These are phyloP conservation scores for Choloepus didactylus DNA, from an alignment of 2,797 vertebrate species.

Conservation along the genomic window DNA sequence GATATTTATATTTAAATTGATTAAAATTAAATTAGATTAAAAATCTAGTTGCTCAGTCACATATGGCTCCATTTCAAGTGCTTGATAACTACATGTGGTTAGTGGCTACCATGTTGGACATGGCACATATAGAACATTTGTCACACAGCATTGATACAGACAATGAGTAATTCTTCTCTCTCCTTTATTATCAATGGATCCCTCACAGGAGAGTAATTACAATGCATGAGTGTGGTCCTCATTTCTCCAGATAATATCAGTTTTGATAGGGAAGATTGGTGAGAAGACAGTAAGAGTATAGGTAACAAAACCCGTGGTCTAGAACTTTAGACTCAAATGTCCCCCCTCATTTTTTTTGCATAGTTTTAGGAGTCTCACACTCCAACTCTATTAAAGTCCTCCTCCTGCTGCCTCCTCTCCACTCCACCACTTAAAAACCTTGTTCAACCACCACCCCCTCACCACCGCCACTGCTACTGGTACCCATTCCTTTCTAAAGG, in stretches of 20 bases:
- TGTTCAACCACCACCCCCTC: not conserved
- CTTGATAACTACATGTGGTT: not conserved
- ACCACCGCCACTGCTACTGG: not conserved
- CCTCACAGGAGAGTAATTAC: not conserved
- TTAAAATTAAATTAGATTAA: not conserved
- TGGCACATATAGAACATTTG: not conserved
- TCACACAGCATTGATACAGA: not conserved
- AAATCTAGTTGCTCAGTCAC: not conserved
- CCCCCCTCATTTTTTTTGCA: not conserved
- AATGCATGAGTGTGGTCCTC: not conserved
- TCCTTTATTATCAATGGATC: not conserved
- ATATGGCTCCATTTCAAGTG: not conserved
- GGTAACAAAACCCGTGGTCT: not conserved
- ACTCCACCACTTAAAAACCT: not conserved
- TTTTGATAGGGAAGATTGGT: not conserved
- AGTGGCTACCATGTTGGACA: not conserved
- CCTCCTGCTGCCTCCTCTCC: not conserved
- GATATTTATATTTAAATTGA: not conserved
- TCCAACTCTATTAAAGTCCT: not conserved
- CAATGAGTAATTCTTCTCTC: not conserved
- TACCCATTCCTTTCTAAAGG: too few species aligned
- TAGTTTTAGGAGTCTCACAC: not conserved
- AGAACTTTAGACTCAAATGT: not conserved
- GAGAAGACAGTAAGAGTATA: not conserved
- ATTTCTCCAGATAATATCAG: not conserved